Base-by-base conservation (phyloP, 2,888 invertebrate genomes). In the Agonum fuliginosum region DNA sequence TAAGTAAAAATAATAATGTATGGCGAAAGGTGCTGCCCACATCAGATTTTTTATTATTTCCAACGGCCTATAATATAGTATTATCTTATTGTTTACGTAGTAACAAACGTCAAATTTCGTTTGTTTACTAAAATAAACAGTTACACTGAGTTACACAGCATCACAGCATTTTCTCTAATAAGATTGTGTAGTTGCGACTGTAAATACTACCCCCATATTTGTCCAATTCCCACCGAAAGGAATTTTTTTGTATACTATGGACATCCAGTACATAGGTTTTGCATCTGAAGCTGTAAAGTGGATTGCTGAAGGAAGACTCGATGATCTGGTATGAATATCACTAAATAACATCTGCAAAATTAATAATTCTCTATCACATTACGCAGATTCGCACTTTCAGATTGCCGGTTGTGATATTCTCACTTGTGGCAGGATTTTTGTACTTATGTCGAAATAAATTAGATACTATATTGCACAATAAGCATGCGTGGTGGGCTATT, bases 211-310 rank as follows among this genome's bases (percentile, higher is more conserved):
- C 0, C 99, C 99, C 1, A 96, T 99, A 0, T 97, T 99, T 83
- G 97, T 99, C 91, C 99, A 99, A 87, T 99, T 99, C 87, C 98
- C 99, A 22, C 91, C 98, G 0, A 99, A 99, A 88, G 97, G 98
- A 17, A 97, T 97, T 85, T 95, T 97, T 84, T 93, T 94, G 10
- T 99, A 99, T 84, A 96, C 96, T 0, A 96, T 99, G 95, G 99
- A 99, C 85, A 97, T 99, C 83, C 97, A 97, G 87, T 91, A 97
- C 80, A 91, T 96, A 82, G 99, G 99, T 10, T 97, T 98, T 85
- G 93, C 95, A 46, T 97, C 99, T 8, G 99, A 99, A 87, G 94
- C 97, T 83, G 94, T 96, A 0, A 95, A 97, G 86, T 99, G 98
- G 95, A 96, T 99, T 78, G 93, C 93, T 78, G 99, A 99, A 85